Evolutionary conservation across 2,113 vertebrate species (phyloP).

Genomic region (Oxyura jamaicensis): DNA sequence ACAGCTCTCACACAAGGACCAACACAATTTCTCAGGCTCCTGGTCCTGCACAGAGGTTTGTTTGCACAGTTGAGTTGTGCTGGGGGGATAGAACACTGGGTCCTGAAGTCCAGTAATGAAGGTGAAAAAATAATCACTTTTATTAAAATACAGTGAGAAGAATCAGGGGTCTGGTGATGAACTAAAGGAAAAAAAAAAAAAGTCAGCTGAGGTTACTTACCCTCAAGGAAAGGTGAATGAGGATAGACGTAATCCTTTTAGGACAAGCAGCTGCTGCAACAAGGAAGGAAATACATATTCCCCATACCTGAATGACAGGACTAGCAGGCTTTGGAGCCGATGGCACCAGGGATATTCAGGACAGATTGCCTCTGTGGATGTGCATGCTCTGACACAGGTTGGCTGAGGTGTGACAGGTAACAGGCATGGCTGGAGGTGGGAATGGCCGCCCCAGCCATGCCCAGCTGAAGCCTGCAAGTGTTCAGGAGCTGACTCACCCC

Average conservation of each 20-base stretch:
- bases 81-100: not conserved
- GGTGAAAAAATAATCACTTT: not conserved
- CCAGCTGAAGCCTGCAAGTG: not conserved
- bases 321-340: not conserved
- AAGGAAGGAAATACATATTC: not conserved
- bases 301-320: not conserved
- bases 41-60: fast-evolving
- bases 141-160: not conserved
- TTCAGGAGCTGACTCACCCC: not conserved
- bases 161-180: not conserved
- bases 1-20: not conserved
- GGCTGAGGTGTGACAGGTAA: not conserved
- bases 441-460: not conserved
- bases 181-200: not conserved
- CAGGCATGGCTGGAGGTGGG: not conserved
- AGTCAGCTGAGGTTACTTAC: not conserved
- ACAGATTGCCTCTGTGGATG: fast-evolving
- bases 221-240: not conserved
- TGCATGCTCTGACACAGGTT: not conserved
- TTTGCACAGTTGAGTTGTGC: not conserved
- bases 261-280: not conserved
- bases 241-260: not conserved
- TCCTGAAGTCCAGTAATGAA: not conserved
- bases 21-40: not conserved
- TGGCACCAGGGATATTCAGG: not conserved